Base-by-base conservation (phyloP, 92 coral and sea anemone species). In the Meandrina meandrites region DNA sequence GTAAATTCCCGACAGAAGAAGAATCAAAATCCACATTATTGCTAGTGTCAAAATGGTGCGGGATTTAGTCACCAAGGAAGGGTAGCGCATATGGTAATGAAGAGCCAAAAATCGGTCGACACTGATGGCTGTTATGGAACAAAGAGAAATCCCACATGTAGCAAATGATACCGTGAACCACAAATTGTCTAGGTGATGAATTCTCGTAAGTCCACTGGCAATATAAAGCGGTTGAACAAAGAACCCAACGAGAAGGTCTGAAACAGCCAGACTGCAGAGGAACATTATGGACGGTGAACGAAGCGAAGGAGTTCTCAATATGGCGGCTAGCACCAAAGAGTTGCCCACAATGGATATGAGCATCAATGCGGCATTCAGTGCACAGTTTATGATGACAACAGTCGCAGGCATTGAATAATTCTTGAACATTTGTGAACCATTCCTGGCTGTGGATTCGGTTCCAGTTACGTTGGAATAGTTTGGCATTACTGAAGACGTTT, bases 61-160 rank as follows among this genome's bases (percentile, higher is more conserved):
- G n/a, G 45, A 42, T 8, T 47, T 34, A 10, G 87, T 84, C 35
- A 75, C 80, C 1, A 84, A 15, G 22, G 57, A 3, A 1, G 72
- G 73, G 28, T 84, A 84, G 16, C 87, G 78, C 78, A 73, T 73
- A 10, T 73, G 87, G 21, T 73, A 84, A 21, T 84, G 87, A 57
- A 84, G 57, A n/a, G 87, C 81, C 21, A 84, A 40, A 60, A n/a
- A 74, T 36, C 81, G 70, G 73, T 84, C 87, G 1, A 84, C 87
- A 19, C 80, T 75, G 18, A 84, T 72, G 14, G 73, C 57, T 15
- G 87, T 84, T 75, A 84, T 36, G 8, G 87, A 54, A 9, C 79
- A 54, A 45, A 84, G 79, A 35, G 87, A 84, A 37, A 74, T 75
- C 30, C 87, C 87, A 57, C 87, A 84, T 17, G 87, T 28, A 7